Evolutionary conservation across 1,140 invertebrate genomes (phyloP).

Genomic region (Gonioctena quinquepunctata): DNA sequence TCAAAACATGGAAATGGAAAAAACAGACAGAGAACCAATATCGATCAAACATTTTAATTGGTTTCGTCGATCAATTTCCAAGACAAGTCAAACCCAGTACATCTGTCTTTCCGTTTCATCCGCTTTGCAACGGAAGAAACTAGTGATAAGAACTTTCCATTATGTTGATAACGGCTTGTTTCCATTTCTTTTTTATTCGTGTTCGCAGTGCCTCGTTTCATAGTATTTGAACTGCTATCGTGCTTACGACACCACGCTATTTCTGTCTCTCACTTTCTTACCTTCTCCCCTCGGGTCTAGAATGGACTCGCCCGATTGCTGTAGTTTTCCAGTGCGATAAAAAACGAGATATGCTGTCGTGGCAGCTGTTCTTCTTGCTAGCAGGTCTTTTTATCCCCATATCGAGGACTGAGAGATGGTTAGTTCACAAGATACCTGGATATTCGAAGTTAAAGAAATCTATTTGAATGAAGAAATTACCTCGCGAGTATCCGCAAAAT

Average conservation of each 20-base stretch:
- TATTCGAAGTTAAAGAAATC: no score
- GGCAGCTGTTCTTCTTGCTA: neutral
- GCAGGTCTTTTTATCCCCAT: no score
- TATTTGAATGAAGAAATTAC: no score
- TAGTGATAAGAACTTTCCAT: neutral
- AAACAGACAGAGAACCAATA: no score
- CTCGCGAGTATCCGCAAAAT: no score
- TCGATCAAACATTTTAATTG: no score
- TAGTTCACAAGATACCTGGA: no score
- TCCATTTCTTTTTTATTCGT: neutral
- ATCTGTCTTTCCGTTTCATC: no score
- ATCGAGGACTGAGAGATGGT: no score
- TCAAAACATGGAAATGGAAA: no score
- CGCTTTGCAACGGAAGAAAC: neutral
- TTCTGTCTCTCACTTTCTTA: constrained; percentile 2
- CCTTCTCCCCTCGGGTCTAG: neutral
- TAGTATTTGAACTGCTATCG: neutral
- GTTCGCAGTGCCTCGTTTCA: neutral
- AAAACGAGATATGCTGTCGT: neutral
- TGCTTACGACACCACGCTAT: constrained; percentile 8
- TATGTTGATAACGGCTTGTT: neutral
- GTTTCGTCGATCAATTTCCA: no score
- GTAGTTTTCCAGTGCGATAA: neutral
- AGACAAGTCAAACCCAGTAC: no score
- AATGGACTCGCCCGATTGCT: neutral